Conservation (phyloP, 2,113 vertebrate species). For the Oryzias woworae region DNA sequence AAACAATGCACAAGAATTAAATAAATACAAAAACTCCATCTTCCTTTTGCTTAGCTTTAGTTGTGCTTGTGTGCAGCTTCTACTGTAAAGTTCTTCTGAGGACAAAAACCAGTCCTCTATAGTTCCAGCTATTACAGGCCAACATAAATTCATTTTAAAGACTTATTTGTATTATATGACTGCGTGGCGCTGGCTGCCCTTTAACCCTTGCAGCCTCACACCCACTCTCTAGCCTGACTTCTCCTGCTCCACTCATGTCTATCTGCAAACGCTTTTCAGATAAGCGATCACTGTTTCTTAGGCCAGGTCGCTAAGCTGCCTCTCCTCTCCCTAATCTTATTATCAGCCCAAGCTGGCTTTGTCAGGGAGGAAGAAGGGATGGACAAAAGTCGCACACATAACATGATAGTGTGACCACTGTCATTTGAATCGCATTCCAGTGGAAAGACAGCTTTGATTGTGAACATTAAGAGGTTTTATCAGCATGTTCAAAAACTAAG, state of each 20-base stretch:
- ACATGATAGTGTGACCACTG: conserved; percentile 56
- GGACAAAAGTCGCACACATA: conserved; percentile 50
- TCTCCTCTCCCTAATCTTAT: conserved; percentile 75
- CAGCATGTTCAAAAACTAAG: not conserved
- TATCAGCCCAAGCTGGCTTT: conserved; percentile 74
- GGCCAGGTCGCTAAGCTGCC: conserved; percentile 71
- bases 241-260: conserved; percentile 11
- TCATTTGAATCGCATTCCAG: conserved; percentile 52
- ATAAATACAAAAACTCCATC: not conserved
- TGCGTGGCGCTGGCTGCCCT: conserved; percentile 24
- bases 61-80: not conserved
- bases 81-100: not conserved
- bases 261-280: conserved; percentile 48
- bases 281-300: conserved; percentile 63
- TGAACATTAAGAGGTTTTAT: conserved; percentile 1
- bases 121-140: conserved; percentile 7
- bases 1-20: not conserved
- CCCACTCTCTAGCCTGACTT: conserved; percentile 14
- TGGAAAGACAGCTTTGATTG: conserved; percentile 9
- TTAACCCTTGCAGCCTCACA: conserved; percentile 31
- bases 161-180: conserved; percentile 12
- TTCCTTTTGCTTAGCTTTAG: not conserved
- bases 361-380: conserved; percentile 44
- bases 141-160: conserved; percentile 3
- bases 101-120: not conserved